These are phyloP conservation scores for Dysidea cf. avara DNA, from an alignment of 37 sponge, comb jelly and placozoan species.

Conservation along the genomic window DNA sequence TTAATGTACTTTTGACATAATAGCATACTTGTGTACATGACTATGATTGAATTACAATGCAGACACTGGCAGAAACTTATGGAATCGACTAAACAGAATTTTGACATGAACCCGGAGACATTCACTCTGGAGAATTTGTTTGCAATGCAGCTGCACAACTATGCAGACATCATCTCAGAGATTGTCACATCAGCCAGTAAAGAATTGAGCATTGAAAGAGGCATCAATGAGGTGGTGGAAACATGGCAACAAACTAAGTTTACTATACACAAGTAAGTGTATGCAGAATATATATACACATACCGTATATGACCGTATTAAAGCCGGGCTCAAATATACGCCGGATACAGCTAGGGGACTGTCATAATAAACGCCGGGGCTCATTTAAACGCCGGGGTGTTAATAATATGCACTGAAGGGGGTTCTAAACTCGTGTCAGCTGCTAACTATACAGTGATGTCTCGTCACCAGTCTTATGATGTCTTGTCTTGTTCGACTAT, in stretches of 20 bases:
- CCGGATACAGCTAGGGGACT: too few species aligned
- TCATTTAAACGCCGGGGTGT: too few species aligned
- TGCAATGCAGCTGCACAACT: constrained; percentile 99
- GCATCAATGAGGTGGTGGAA: constrained; percentile 88
- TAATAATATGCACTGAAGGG: too few species aligned
- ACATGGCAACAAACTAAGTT: constrained; percentile 89
- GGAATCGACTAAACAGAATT: constrained; percentile 93
- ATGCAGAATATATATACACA: too few species aligned
- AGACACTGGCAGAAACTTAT: constrained; percentile 98
- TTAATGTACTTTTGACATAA: background rate
- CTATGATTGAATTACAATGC: background rate
- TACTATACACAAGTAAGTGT: constrained; percentile 75
- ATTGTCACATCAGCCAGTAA: constrained; percentile 95
- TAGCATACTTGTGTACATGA: background rate
- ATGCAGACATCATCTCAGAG: constrained; percentile 93
- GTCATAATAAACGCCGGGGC: too few species aligned
- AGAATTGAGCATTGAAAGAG: constrained; percentile 98
- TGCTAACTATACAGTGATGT: too few species aligned
- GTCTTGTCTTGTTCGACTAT: too few species aligned
- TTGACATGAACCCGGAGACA: constrained; percentile 99
- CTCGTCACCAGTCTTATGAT: too few species aligned
- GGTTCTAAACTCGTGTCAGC: too few species aligned
- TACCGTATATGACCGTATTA: too few species aligned
- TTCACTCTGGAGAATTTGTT: constrained; percentile 97
- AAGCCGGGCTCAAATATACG: too few species aligned